A percentile compares a stretch with the other conserved stretches of the same genome.
Evolutionary conservation across 2,113 vertebrate genomes (phyloP).

Genomic region (Grammatotria lemairii): DNA sequence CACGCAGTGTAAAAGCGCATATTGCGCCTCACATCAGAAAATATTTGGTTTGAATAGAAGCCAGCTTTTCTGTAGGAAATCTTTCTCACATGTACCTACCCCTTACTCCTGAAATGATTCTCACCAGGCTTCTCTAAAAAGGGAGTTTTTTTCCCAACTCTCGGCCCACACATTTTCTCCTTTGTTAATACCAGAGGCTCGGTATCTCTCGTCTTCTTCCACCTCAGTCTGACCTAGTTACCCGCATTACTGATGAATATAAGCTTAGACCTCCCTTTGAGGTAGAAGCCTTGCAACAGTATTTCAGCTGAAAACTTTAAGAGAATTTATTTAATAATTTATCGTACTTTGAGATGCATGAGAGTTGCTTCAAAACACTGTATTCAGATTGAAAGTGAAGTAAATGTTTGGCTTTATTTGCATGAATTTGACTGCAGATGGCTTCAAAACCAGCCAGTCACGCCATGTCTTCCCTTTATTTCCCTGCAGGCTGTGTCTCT

Average conservation of each 20-base stretch:
- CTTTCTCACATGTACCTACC: conserved; percentile 7
- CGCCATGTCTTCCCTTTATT: not conserved
- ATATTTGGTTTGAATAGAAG: conserved; percentile 40
- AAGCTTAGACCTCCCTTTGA: not conserved
- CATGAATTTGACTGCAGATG: not conserved
- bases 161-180: not conserved
- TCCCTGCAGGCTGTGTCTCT: not conserved
- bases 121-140: conserved; percentile 1
- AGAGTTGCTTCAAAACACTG: not conserved
- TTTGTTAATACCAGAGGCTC: not conserved
- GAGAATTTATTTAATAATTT: not conserved
- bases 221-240: not conserved
- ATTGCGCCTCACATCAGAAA: conserved; percentile 7
- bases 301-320: not conserved
- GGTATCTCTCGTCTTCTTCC: not conserved
- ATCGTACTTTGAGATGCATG: not conserved
- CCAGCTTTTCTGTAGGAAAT: conserved; percentile 19
- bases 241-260: not conserved
- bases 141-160: not conserved
- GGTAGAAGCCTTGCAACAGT: not conserved
- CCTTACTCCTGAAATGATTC: conserved; percentile 1
- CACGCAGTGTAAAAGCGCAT: conserved; percentile 4
- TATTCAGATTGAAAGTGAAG: not conserved
- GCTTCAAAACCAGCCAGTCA: not conserved
- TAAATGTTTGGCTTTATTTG: not conserved